Evolutionary conservation across 2,888 invertebrate species (phyloP).

Genomic region (Dascillus cervinus): DNA sequence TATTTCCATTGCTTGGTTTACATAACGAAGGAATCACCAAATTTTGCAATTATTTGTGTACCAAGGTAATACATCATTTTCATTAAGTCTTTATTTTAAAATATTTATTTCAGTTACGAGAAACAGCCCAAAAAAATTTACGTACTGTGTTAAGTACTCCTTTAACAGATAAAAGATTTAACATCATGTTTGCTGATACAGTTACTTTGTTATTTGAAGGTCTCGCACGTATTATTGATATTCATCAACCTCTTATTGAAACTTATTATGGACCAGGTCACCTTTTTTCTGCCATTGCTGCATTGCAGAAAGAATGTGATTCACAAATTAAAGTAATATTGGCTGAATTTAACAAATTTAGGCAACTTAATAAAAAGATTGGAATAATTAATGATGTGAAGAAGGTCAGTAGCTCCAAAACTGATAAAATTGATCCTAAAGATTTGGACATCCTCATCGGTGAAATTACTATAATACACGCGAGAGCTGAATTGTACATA

Average conservation of each 20-base stretch:
- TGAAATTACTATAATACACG: conserved; percentile 87
- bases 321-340: conserved; percentile 54
- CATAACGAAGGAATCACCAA: conserved; percentile 83
- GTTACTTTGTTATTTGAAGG: conserved; percentile 74
- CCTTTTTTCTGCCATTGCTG: conserved; percentile 60
- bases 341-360: conserved; percentile 62
- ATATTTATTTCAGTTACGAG: conserved; percentile 45
- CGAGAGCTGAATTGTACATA: conserved; percentile 83
- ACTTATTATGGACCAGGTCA: conserved; percentile 80
- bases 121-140: conserved; percentile 64
- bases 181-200: conserved; percentile 78
- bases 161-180: conserved; percentile 60
- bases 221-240: conserved; percentile 72
- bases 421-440: conserved; percentile 66
- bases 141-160: conserved; percentile 58
- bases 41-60: conserved; percentile 79
- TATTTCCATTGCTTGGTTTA: conserved; percentile 90
- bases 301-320: conserved; percentile 76
- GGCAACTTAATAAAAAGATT: conserved; percentile 57
- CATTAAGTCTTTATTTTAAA: conserved; percentile 1
- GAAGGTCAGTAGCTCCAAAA: conserved; percentile 41
- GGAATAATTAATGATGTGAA: conserved; percentile 54
- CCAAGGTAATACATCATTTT: no score
- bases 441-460: conserved; percentile 80
- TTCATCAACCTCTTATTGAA: conserved; percentile 83